Conservation (phyloP, 2,888 invertebrate genomes). For the Ashinkailepas kermadecensis region DNA sequence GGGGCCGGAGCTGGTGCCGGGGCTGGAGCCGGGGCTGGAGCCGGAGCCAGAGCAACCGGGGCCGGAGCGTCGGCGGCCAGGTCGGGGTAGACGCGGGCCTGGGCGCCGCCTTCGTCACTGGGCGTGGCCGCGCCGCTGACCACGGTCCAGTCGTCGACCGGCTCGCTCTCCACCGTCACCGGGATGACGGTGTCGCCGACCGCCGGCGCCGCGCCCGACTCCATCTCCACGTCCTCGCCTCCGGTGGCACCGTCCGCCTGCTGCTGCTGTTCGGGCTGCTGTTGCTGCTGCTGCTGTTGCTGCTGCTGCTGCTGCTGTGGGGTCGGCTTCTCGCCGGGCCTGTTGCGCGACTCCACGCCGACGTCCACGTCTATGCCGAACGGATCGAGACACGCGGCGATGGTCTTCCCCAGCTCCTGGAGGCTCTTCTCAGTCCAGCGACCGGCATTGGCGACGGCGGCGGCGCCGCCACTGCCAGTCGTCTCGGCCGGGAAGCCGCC, state of each 20-base stretch:
- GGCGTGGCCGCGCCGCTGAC: background rate
- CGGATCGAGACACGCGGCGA: background rate
- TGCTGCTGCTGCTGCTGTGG: background rate
- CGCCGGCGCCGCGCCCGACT: background rate
- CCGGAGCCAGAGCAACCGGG: background rate
- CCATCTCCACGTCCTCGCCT: background rate
- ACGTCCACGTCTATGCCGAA: conserved; percentile 18
- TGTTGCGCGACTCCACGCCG: background rate
- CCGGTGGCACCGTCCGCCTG: background rate
- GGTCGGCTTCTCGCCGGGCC: background rate
- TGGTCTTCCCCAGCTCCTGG: background rate
- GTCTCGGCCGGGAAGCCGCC: background rate
- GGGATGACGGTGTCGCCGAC: background rate
- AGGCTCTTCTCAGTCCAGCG: conserved; percentile 14
- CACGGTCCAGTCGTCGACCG: conserved; percentile 11
- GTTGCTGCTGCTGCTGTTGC: too few species aligned
- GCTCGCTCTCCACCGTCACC: background rate
- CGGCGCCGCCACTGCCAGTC: too few species aligned
- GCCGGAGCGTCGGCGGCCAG: background rate
- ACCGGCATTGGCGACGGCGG: background rate
- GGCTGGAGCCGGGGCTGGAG: background rate
- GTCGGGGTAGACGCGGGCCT: background rate
- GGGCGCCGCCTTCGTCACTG: background rate
- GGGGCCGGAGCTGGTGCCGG: background rate
- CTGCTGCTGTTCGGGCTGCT: background rate